Evolutionary conservation across 2,797 vertebrate species (phyloP), one percentile per base, ranked within the genome.

Genomic region (Gallinago solitaria): DNA sequence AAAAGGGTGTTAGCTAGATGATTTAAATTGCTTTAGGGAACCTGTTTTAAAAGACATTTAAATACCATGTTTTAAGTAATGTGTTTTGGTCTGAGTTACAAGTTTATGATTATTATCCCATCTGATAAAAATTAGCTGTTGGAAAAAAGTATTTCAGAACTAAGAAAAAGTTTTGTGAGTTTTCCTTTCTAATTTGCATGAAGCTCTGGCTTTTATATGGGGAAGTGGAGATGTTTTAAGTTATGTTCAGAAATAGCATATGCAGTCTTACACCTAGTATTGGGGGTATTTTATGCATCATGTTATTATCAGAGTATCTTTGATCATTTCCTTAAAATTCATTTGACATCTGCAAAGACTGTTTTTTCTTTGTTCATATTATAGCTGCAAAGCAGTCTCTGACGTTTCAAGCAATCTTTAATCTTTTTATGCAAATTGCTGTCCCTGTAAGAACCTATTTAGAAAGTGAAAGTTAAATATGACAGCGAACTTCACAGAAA

Each of bases 341-440:
- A 24, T 93, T 93, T 96, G 70, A 69, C 45, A 92, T 45, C 53
- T 96, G 77, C 53, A 84, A 59, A 82, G 83, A 45, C 59, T 83
- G 45, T 77, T 60, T 95, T 71, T 84, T 32, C 70, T 51, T 75
- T 95, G 23, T 75, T 89, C 9, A 3, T 39, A 28, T 79, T 89
- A 69, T 14, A 93, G 56, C 54, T 76, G 17, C 68, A 71, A 93
- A 93, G 48, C 56, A 81, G n/a, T 84, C 65, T 71, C 79, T 76
- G 81, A 90, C 8, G 9, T 95, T 93, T 93, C 9, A 1, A 64
- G 33, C 61, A 77, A 77, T 93, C 75, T 89, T 96, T 94, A 94
- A 81, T 89, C 50, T 93, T 90, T 79, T 89, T 93, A 85, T 96
- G 86, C 37, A 96, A 93, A 96, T 94, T 84, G 12, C 16, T 86